phyloP scores from a whole-genome alignment of 2,888 invertebrate species.

The Tipula vernalis region DNA sequence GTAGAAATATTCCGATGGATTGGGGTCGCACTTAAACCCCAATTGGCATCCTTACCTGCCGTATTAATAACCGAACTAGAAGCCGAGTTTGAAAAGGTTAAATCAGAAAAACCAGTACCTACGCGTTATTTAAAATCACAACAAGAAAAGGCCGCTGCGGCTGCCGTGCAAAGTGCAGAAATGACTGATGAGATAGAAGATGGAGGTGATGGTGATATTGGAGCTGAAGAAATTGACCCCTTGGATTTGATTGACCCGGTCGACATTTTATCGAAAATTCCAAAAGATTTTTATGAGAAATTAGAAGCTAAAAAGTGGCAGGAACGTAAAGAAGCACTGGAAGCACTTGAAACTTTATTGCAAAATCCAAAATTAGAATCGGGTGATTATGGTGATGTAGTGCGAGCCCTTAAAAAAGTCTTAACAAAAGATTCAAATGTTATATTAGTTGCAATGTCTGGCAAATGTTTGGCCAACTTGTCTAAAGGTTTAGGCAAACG shows the following conservation, averaged over 20 bases:
- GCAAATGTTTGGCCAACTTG: conserved; percentile 66
- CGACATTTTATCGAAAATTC: conserved; percentile 83
- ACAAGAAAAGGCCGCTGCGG: conserved; percentile 33
- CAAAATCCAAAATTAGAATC: conserved; percentile 76
- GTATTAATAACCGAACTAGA: conserved; percentile 83
- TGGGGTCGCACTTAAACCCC: conserved; percentile 68
- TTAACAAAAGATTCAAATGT: conserved; percentile 93
- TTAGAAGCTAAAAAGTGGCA: conserved; percentile 95
- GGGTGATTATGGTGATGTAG: conserved; percentile 86
- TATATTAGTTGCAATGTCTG: conserved; percentile 76
- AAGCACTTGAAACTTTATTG: conserved; percentile 62
- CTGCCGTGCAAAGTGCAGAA: conserved; percentile 15
- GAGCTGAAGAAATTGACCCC: conserved; percentile 63
- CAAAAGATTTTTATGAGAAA: conserved; percentile 92
- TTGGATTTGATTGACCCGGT: conserved; percentile 85
- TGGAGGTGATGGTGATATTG: conserved; percentile 41
- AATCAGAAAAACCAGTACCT: conserved; percentile 32
- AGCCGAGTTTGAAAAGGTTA: conserved; percentile 68
- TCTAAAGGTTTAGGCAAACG: conserved; percentile 79
- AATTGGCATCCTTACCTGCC: conserved; percentile 74
- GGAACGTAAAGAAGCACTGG: conserved; percentile 85
- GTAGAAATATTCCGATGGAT: conserved; percentile 91
- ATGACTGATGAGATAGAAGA: conserved; percentile 12
- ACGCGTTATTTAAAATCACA: conserved; percentile 33
- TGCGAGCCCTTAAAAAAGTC: conserved; percentile 77